A percentile compares a stretch with the other conserved stretches of the same genome.
Conservation (phyloP, 2,888 invertebrate species). For the Diplazon laetatorius region DNA sequence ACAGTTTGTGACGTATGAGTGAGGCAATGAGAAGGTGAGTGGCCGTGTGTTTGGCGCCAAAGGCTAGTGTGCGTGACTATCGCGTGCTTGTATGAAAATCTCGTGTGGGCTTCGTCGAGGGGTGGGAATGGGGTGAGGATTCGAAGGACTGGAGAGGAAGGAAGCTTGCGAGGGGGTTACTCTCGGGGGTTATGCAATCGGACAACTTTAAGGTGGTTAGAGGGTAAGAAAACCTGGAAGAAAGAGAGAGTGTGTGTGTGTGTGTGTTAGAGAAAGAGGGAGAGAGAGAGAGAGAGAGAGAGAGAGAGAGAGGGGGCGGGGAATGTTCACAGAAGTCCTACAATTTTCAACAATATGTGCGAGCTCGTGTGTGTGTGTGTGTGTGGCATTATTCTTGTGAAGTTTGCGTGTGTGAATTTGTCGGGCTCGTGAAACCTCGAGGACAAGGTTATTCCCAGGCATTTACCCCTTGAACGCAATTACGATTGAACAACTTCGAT, state of each 20-base stretch:
- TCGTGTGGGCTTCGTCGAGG: constrained; percentile 52
- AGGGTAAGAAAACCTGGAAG: constrained; percentile 8
- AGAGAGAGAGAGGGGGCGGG: constrained; percentile 6
- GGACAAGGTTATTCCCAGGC: constrained; percentile 7
- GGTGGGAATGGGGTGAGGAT: constrained; percentile 24
- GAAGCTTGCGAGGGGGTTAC: constrained; percentile 47
- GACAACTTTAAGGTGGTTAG: constrained; percentile 62
- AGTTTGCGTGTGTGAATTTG: constrained; percentile 12
- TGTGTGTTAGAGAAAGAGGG: constrained; percentile 12
- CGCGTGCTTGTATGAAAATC: constrained; percentile 33
- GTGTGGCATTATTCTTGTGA: constrained; percentile 11
- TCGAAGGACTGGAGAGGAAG: not conserved
- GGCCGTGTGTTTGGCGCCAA: constrained; percentile 5
- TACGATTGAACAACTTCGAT: constrained; percentile 4
- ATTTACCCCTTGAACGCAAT: not conserved
- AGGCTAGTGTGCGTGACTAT: not conserved
- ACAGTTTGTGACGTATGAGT: not conserved
- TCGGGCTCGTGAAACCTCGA: not conserved
- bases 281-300: constrained; percentile 24
- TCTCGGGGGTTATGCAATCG: constrained; percentile 70
- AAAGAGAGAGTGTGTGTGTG: constrained; percentile 14
- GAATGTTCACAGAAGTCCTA: constrained; percentile 66
- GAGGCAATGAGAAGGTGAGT: not conserved
- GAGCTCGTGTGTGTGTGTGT: constrained; percentile 45
- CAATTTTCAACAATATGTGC: constrained; percentile 54